Evolutionary conservation across 2,888 invertebrate species (phyloP).

Genomic region (Machimus atricapillus): DNA sequence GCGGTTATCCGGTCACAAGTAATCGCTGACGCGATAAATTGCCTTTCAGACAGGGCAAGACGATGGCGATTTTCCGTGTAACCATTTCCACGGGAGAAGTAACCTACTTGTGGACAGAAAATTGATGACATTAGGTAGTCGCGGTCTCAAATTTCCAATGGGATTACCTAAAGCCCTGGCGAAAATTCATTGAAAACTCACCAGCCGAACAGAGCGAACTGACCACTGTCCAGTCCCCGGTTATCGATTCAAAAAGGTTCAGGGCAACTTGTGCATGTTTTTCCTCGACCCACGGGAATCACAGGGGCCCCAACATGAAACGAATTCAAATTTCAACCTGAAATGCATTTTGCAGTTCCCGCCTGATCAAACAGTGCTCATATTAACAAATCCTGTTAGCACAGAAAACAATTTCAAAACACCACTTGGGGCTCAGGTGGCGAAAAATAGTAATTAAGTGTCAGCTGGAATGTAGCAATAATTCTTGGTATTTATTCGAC

Average conservation of each 20-base stretch:
- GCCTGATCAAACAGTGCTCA: neutral
- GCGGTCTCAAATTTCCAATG: conserved; percentile 24
- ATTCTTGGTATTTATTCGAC: neutral
- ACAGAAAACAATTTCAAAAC: neutral
- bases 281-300: neutral
- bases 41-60: neutral
- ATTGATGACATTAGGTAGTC: conserved; percentile 26
- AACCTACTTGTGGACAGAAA: conserved; percentile 23
- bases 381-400: neutral
- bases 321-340: neutral
- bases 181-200: neutral
- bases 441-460: conserved; percentile 6
- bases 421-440: conserved; percentile 2
- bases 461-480: conserved; percentile 6
- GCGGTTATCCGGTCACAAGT: neutral
- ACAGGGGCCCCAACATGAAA: neutral
- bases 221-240: neutral
- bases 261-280: neutral
- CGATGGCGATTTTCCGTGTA: conserved; percentile 7
- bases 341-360: neutral
- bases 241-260: neutral
- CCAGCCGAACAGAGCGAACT: neutral
- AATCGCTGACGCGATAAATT: conserved; percentile 29
- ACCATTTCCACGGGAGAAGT: conserved; percentile 14
- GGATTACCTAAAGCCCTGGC: conserved; percentile 2